phyloP scores from a whole-genome alignment of 53 echinoderm and acorn worm genomes.

The Echinometra lucunter region DNA sequence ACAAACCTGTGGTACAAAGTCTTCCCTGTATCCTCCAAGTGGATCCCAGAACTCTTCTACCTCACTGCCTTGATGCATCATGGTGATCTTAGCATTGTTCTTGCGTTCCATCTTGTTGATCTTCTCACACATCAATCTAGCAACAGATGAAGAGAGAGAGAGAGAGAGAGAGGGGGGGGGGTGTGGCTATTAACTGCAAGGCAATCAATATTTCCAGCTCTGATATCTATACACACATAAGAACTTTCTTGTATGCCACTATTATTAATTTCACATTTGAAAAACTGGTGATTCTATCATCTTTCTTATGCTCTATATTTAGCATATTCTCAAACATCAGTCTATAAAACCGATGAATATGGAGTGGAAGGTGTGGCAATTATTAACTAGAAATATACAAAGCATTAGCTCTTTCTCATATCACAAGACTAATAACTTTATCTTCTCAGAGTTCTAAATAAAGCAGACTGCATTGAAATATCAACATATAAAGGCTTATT shows the following conservation, averaged over 20 bases:
- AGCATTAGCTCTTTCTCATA: too few relatives aligned
- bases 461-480: too few relatives aligned
- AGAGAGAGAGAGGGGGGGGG: too few relatives aligned
- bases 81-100: constrained; percentile 87
- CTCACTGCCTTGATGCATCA: constrained; percentile 92
- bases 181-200: too few relatives aligned
- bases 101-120: constrained; percentile 97
- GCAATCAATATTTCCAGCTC: too few relatives aligned
- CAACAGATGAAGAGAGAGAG: background rate
- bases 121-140: constrained; percentile 93
- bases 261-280: too few relatives aligned
- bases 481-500: too few relatives aligned
- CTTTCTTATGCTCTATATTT: constrained; percentile 97
- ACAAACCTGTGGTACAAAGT: constrained; percentile 75
- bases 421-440: too few relatives aligned
- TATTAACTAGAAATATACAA: too few relatives aligned
- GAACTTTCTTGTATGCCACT: too few relatives aligned
- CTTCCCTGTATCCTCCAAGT: constrained; percentile 84
- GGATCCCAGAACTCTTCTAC: constrained; percentile 92
- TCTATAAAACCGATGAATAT: constrained; percentile 44
- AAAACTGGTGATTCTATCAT: constrained; percentile 86
- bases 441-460: too few relatives aligned
- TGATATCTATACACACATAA: too few relatives aligned
- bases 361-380: background rate
- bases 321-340: constrained; percentile 96